Evolutionary conservation across 1,140 invertebrate genomes (phyloP).

Genomic region (Choristoneura fumiferana): DNA sequence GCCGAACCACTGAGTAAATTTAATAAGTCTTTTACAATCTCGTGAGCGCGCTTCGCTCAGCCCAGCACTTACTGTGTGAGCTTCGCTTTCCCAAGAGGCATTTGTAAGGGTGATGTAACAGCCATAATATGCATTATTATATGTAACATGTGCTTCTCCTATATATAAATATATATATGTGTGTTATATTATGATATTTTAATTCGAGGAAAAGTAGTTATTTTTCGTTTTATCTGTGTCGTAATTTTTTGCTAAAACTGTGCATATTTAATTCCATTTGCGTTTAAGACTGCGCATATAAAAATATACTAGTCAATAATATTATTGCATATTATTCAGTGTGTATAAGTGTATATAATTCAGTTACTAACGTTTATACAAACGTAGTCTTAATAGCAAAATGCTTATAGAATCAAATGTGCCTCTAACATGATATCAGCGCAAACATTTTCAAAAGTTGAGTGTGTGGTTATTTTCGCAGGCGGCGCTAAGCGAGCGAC

Average conservation of each 20-base stretch:
- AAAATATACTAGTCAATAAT: too few species aligned
- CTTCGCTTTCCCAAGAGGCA: constrained; percentile 38
- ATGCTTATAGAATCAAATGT: too few species aligned
- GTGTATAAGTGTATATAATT: too few species aligned
- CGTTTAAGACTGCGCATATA: neutral
- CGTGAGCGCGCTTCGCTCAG: too few species aligned
- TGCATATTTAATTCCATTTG: constrained; percentile 4
- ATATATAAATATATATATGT: constrained; percentile 18
- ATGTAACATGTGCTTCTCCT: constrained; percentile 19
- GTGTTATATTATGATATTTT: constrained; percentile 7
- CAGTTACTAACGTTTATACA: too few species aligned
- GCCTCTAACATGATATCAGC: neutral
- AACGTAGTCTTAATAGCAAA: neutral
- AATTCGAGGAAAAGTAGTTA: neutral
- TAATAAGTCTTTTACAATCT: too few species aligned
- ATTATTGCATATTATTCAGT: too few species aligned
- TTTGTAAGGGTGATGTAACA: constrained; percentile 71
- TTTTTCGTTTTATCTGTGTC: constrained; percentile 2
- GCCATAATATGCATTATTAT: constrained; percentile 53
- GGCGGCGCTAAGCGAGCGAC: constrained; percentile 64
- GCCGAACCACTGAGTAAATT: too few species aligned
- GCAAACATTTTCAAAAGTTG: constrained; percentile 31
- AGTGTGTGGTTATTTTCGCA: constrained; percentile 69
- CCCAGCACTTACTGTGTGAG: constrained; percentile 19
- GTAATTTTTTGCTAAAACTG: neutral